These are phyloP conservation scores for Sebastes flavidus DNA, from an alignment of 2,797 vertebrate species.

Conservation along the genomic window DNA sequence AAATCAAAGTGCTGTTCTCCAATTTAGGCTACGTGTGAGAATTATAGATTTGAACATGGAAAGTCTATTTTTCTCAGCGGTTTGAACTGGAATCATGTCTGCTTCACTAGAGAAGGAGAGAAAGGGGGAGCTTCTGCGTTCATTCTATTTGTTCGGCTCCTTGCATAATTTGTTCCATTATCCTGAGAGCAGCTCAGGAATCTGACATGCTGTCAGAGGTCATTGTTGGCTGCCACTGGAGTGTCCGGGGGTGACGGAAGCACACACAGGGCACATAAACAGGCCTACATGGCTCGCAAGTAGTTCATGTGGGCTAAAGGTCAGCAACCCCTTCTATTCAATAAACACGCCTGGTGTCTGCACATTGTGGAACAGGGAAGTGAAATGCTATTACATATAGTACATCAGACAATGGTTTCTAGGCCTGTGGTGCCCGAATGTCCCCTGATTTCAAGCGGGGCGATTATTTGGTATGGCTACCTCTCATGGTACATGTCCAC, in stretches of 20 bases:
- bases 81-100: constrained; percentile 1
- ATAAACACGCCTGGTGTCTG: constrained; percentile 31
- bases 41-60: constrained; percentile 27
- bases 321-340: constrained; percentile 34
- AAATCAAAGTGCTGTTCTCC: constrained; percentile 30
- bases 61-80: constrained; percentile 12
- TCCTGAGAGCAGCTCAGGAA: constrained; percentile 38
- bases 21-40: constrained; percentile 1
- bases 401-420: background rate
- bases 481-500: too few species aligned
- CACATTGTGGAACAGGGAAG: constrained; percentile 10
- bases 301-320: constrained; percentile 28
- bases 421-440: background rate
- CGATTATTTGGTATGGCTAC: background rate
- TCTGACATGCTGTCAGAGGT: constrained; percentile 46
- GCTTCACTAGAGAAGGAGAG: background rate
- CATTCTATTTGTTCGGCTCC: constrained; percentile 40
- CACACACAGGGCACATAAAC: constrained; percentile 29
- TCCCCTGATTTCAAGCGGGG: background rate
- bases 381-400: background rate
- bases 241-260: constrained; percentile 35
- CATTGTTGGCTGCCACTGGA: constrained; percentile 31
- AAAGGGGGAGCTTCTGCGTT: background rate
- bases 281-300: constrained; percentile 21
- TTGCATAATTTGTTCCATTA: constrained; percentile 57